Base-by-base conservation (phyloP, 2,113 vertebrate species). In the Oncorhynchus tshawytscha region DNA sequence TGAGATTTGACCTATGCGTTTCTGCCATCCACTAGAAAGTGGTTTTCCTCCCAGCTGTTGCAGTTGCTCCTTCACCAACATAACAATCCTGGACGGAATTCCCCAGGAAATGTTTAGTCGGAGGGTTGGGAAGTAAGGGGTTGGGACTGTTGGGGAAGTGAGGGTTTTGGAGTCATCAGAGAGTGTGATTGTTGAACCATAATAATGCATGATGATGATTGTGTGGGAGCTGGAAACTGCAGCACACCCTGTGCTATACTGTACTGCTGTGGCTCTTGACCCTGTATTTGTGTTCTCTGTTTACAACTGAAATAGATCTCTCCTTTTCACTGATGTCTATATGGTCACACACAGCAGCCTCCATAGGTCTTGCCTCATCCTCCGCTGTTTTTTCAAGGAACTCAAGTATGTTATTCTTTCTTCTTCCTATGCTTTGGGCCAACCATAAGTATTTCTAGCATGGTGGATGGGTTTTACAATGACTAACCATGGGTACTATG, bases 151-250 rank as follows among this genome's bases (percentile, higher is more conserved):
- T 51, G 12, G 11, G 49, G 49, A 51, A 51, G 49, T 16, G 49
- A 51, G 4, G 49, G 72, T 49, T 79, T 86, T 80, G 34, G 71
- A 86, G 84, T 82, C 82, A 88, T 72, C 54, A 76, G 86, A 86
- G 89, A 84, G 77, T 76, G 78, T 82, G 83, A 88, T 91, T 89
- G 85, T 91, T 81, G 82, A 87, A 82, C 82, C 84, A 81, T 88
- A 87, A 87, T 86, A 85, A 89, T 89, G 81, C 80, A 84, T 80
- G 80, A 81, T 51, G 49, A 51, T 51, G 3, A 51, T 77, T 76
- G 87, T 90, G 89, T 87, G 79, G 86, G 88, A 83, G 87, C 88
- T 84, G 83, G 85, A 84, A 88, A 89, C 29, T 84, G 78, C 86
- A 90, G 87, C 87, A 88, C 82, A 78, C 85, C 85, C 86, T 86